These are phyloP conservation scores for Petrophora chlorosata DNA, from an alignment of 2,888 invertebrate species.

Conservation along the genomic window DNA sequence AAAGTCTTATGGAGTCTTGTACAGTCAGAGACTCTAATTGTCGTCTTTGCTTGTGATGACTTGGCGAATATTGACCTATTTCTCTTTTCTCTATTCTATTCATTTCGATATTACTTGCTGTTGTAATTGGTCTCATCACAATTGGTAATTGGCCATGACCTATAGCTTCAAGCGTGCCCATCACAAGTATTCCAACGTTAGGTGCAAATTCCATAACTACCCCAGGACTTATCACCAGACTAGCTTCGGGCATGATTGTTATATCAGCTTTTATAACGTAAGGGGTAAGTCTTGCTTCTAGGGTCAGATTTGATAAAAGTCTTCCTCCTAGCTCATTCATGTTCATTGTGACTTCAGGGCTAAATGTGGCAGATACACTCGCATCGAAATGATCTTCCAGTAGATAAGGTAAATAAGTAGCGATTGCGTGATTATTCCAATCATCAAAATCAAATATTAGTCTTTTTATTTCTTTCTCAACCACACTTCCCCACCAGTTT, in stretches of 20 bases:
- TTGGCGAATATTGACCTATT: conserved; percentile 58
- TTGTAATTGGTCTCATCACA: conserved; percentile 87
- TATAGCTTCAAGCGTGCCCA: conserved; percentile 93
- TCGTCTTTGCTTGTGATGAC: conserved; percentile 70
- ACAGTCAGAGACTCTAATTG: conserved; percentile 82
- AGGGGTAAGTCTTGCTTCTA: conserved; percentile 87
- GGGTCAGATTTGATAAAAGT: conserved; percentile 85
- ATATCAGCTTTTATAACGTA: conserved; percentile 94
- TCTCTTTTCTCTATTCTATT: conserved; percentile 71
- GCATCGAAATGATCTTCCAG: conserved; percentile 90
- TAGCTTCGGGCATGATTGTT: conserved; percentile 97
- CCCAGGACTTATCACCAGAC: conserved; percentile 93
- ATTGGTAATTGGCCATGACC: conserved; percentile 91
- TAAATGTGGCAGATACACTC: conserved; percentile 88
- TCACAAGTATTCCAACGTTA: conserved; percentile 96
- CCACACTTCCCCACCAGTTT: conserved; percentile 98
- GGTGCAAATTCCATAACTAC: conserved; percentile 97
- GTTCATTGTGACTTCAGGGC: conserved; percentile 81
- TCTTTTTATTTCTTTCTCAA: conserved; percentile 88
- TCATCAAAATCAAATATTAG: conserved; percentile 99
- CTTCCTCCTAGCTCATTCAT: conserved; percentile 90
- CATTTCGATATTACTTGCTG: conserved; percentile 60
- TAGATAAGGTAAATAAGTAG: conserved; percentile 94
- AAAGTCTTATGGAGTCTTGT: conserved; percentile 88
- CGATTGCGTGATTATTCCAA: conserved; percentile 99